Conservation (phyloP, 2,113 vertebrate genomes). For the Steatornis caripensis region DNA sequence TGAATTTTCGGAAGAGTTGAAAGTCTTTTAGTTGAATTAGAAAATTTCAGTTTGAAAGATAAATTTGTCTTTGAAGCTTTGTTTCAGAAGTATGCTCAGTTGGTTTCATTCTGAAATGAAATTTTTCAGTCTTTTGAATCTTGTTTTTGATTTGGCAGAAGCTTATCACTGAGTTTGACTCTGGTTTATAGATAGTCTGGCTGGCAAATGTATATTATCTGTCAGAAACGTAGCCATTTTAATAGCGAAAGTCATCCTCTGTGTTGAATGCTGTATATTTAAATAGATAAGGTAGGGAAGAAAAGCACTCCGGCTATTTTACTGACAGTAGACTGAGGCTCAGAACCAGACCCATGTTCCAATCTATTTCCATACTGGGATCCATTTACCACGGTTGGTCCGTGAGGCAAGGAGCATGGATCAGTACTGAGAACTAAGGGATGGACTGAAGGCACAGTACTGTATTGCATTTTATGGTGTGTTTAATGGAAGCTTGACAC, state of each 20-base stretch:
- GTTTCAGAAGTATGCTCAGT: background rate
- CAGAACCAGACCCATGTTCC: background rate
- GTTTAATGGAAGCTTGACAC: background rate
- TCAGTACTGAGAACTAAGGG: background rate
- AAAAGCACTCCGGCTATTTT: background rate
- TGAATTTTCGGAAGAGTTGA: background rate
- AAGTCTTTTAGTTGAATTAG: background rate
- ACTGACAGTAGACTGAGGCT: background rate
- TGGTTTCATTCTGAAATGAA: background rate
- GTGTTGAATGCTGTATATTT: background rate
- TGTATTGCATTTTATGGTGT: background rate
- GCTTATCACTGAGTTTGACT: background rate
- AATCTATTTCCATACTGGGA: background rate
- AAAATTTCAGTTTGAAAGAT: background rate
- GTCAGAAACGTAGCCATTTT: background rate
- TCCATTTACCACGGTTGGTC: background rate
- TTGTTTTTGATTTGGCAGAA: background rate
- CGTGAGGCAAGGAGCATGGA: background rate
- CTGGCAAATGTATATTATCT: background rate
- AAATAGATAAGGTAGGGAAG: background rate
- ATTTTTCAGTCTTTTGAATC: background rate
- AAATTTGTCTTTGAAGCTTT: background rate
- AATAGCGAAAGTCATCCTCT: background rate
- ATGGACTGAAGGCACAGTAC: background rate
- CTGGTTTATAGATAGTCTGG: background rate